Evolutionary conservation across 2,888 invertebrate genomes (phyloP).

Genomic region (Diarsia mendica): DNA sequence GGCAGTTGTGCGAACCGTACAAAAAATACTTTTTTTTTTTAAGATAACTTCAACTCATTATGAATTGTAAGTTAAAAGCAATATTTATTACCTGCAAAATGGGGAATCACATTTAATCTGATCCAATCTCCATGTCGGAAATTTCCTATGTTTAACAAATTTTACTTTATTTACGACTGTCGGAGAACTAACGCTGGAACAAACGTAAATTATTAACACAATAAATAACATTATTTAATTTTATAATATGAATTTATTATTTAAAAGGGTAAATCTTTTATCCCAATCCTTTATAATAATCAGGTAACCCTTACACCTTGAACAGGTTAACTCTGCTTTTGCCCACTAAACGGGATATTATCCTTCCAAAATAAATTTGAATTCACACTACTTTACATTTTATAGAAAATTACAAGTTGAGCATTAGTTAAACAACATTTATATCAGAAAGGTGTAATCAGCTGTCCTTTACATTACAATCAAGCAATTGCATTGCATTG

Average conservation of each 20-base stretch:
- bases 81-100: conserved; percentile 52
- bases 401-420: neutral
- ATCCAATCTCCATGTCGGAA: conserved; percentile 78
- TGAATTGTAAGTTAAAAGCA: neutral
- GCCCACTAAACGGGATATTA: neutral
- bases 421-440: neutral
- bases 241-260: too few species aligned
- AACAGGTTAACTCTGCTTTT: neutral
- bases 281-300: neutral
- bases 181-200: conserved; percentile 63
- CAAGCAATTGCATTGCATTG: neutral
- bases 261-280: too few species aligned
- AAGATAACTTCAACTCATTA: neutral
- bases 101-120: conserved; percentile 64
- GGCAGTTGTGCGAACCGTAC: too few species aligned
- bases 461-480: neutral
- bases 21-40: too few species aligned
- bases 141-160: conserved; percentile 77
- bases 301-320: neutral
- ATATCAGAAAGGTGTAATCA: neutral
- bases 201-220: neutral
- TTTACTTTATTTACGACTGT: conserved; percentile 73
- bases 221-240: neutral
- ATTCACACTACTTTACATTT: too few species aligned
- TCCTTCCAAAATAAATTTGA: neutral